Base-by-base conservation (phyloP, 2,113 vertebrate genomes). In the Prionailurus bengalensis region DNA sequence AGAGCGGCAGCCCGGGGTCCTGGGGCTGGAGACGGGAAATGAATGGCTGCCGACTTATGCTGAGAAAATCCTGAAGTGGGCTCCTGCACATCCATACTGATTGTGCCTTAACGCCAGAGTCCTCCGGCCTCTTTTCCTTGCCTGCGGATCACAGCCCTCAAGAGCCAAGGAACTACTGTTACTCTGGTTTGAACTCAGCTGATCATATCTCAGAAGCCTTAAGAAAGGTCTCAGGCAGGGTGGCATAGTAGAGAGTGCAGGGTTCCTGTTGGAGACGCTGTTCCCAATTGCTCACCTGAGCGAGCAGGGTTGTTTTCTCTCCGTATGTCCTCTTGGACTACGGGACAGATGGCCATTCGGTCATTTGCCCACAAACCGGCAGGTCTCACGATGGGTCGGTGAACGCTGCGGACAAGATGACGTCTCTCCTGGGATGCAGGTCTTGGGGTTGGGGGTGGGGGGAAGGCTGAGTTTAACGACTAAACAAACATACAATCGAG, bases 311-410 rank as follows among this genome's bases (percentile, higher is more conserved):
- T n/a, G 39, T 51, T 53, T 66, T n/a, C 71, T 86, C 39, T 48
- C 9, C 0, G 0, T 1, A 0, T 19, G 5, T 53, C 58, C 3
- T 16, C 66, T 39, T 6, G 11, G 73, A 80, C 51, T 15, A 0
- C 68, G 48, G 27, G 29, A 45, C 25, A 58, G 33, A 31, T 19
- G 68, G n/a, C 2, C 5, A 0, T 48, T 45, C 5, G 13, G 68
- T 45, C 29, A 42, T 16, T 45, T 3, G 27, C 23, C 4, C 61
- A 17, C 74, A 45, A 13, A 53, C 12, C 0, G 14, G 51, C 17
- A 36, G 71, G 63, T 63, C 51, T 27, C 0, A 3, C 29, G 36
- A 33, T 1, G n/a, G 25, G 48, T 4, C 7, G 4, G 74, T n/a
- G 11, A 93, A 4, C 48, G 23, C 58, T 53, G 17, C 0, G 8